Conservation (phyloP, 2,797 vertebrate genomes). For the Chloroceryle inda region DNA sequence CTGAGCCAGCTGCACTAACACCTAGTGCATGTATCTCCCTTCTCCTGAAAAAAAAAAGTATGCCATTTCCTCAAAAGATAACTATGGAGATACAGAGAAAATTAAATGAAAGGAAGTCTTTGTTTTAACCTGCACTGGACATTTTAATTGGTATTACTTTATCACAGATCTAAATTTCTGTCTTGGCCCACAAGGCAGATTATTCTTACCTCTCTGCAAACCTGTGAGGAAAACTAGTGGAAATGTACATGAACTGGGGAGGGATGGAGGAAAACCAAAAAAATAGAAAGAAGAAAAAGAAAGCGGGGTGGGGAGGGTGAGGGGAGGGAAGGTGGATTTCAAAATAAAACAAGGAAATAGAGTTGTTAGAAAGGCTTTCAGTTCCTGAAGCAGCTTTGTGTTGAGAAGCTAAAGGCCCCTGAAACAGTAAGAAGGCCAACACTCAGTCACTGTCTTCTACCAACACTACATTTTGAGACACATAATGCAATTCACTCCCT, state of each 20-base stretch:
- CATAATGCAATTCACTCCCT: neutral
- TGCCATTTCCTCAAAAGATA: neutral
- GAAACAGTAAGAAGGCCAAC: neutral
- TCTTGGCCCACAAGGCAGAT: neutral
- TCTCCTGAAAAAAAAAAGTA: neutral
- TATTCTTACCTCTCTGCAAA: constrained; percentile 86
- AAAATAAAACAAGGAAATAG: neutral
- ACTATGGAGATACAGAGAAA: neutral
- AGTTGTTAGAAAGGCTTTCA: neutral
- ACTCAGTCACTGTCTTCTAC: neutral
- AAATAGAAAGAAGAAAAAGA: neutral
- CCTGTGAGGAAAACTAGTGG: constrained; percentile 86
- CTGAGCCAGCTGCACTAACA: neutral
- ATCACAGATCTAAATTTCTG: neutral
- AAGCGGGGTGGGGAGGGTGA: too few relatives aligned
- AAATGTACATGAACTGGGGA: constrained; percentile 86
- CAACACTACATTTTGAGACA: neutral
- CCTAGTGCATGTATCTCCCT: neutral
- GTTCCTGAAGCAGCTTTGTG: neutral
- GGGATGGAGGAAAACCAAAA: neutral
- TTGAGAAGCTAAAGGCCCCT: neutral
- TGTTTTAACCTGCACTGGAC: neutral
- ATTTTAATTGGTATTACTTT: neutral
- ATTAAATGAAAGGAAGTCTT: neutral
- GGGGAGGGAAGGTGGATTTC: too few relatives aligned